phyloP scores from a whole-genome alignment of 2,888 invertebrate genomes.

The Drosophila meridionalis region DNA sequence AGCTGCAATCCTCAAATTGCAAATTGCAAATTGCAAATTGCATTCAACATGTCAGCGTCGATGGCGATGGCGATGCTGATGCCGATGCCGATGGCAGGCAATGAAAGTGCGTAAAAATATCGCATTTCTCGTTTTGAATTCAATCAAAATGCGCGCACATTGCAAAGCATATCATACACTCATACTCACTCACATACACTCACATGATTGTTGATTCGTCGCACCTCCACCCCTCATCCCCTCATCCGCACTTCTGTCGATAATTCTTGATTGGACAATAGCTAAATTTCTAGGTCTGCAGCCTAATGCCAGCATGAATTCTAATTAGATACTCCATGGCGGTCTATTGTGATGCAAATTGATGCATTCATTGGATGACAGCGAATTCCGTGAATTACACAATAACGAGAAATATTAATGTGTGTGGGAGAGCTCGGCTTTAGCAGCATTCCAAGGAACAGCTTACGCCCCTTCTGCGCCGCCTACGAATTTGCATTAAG shows the following conservation, averaged over 20 bases:
- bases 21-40: constrained; percentile 2
- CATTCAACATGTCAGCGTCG: not conserved
- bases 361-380: constrained; percentile 5
- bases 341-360: not conserved
- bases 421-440: not conserved
- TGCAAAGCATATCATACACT: not conserved
- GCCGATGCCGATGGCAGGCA: not conserved
- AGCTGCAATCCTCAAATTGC: not conserved
- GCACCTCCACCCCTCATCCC: not conserved
- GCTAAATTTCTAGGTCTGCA: constrained; percentile 7
- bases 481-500: constrained; percentile 2
- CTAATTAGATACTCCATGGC: constrained; percentile 7
- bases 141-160: constrained; percentile 3
- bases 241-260: not conserved
- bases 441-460: not conserved
- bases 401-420: not conserved
- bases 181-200: not conserved
- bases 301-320: constrained; percentile 8
- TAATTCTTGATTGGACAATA: constrained; percentile 6
- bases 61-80: not conserved
- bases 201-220: not conserved
- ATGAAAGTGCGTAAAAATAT: not conserved
- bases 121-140: not conserved
- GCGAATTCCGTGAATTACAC: not conserved
- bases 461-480: not conserved